Base-by-base conservation (phyloP, 2,797 vertebrate genomes). In the Fundulus diaphanus region DNA sequence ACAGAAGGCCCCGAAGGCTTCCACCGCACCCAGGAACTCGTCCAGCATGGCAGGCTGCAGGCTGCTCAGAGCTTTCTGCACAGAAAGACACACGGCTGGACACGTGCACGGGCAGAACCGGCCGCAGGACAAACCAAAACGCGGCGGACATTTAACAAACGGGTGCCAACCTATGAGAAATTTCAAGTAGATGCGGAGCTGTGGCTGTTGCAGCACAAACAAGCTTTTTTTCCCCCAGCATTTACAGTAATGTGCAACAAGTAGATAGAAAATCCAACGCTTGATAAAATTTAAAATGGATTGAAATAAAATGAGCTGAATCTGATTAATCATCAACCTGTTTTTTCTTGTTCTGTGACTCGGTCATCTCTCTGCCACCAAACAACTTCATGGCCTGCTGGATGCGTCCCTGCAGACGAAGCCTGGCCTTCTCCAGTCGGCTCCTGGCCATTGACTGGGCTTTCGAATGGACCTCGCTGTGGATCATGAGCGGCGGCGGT, bases 11-110 rank as follows among this genome's bases (percentile, higher is more conserved):
- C 94, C 95, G 78, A 96, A 90, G 65, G 94, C 90, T 72, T 96
- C 95, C 59, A 96, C 89, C 15, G 96, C 94, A 88, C 90, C 92
- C 83, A 99, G 90, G 90, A 97, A 99, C 75, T 93, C 94, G 22
- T 95, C 91, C 8, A 97, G 93, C 82, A 95, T 52, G 71, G 91
- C 88, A 29, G 92, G 91, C 83, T 96, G 94, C 80, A 96, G 93
- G 42, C 89, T 88, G 72, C 87, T 90, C 86, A 97, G 90, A 70
- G 95, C 93, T 85, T 93, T 94, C 97, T 98, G 89, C 80, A 85
- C 76, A 90, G 27, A 93, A 74, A 87, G 24, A 90, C 79, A 85
- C 1, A 33, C 2, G 83, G 75, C 85, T 86, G 44, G 67, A 86
- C 70, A 74, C 56, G 51, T 11, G n/a, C 76, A 75, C 40, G 71